Conservation (phyloP, 2,113 vertebrate genomes). For the Cyphomyrus plagiostoma region DNA sequence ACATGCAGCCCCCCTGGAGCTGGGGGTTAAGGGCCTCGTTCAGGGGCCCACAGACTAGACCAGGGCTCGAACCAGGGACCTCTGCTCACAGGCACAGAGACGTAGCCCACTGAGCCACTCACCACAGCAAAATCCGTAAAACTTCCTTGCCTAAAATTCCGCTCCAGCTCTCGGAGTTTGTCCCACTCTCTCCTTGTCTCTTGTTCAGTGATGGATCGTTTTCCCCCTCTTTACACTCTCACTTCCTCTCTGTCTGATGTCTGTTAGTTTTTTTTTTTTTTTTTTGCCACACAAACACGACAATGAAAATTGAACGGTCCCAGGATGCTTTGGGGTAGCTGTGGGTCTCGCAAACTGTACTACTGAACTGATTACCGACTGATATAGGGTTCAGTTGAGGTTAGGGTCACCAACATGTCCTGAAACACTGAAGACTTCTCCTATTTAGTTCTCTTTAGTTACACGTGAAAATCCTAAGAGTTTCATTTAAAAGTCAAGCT, state of each 20-base stretch:
- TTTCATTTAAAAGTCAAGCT: not conserved
- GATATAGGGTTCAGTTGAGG: not conserved
- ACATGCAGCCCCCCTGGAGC: no score
- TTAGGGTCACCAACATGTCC: not conserved
- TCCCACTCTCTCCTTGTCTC: not conserved
- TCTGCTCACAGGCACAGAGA: no score
- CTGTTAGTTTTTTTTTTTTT: not conserved
- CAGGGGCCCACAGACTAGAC: no score
- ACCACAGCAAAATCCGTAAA: not conserved
- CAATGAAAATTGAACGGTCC: not conserved
- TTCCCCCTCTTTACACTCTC: not conserved
- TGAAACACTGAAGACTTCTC: not conserved
- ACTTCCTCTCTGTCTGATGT: not conserved
- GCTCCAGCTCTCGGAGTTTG: not conserved
- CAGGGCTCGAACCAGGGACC: no score
- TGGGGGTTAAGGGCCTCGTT: no score
- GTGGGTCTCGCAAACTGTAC: not conserved
- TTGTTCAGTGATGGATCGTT: not conserved
- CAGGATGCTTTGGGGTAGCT: not conserved
- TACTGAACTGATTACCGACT: not conserved
- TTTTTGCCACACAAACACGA: not conserved
- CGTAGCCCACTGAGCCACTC: no score
- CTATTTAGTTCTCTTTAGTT: not conserved
- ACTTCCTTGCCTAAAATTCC: not conserved
- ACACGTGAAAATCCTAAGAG: not conserved